A percentile compares a stretch with the other conserved stretches of the same genome.
Evolutionary conservation across 2,113 vertebrate species (phyloP).

Genomic region (Lampris megalopsis): DNA sequence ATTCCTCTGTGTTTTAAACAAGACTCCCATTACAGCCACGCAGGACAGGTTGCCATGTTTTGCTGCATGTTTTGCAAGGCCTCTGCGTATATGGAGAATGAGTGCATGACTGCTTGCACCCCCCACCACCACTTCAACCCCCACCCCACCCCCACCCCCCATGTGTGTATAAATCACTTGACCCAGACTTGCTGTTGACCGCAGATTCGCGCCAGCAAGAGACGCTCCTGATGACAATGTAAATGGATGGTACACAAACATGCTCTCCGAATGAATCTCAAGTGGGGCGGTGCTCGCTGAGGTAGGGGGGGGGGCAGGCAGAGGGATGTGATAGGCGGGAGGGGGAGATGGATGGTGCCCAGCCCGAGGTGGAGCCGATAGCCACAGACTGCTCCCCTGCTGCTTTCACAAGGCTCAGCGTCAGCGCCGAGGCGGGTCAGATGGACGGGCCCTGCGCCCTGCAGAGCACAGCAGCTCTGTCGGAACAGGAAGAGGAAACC

Average conservation of each 20-base stretch:
- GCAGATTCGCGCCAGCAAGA: constrained; percentile 66
- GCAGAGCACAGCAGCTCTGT: constrained; percentile 46
- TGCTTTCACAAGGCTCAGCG: constrained; percentile 56
- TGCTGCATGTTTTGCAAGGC: constrained; percentile 40
- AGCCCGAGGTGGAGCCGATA: constrained; percentile 73
- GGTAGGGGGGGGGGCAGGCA: constrained; percentile 15
- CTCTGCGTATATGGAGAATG: too few relatives aligned
- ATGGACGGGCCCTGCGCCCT: constrained; percentile 45
- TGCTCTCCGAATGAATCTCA: constrained; percentile 71
- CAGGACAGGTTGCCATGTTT: constrained; percentile 70
- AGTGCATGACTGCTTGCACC: constrained; percentile 45
- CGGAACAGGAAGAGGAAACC: constrained; percentile 55
- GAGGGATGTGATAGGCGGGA: constrained; percentile 6
- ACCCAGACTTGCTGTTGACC: constrained; percentile 76
- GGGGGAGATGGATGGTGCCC: constrained; percentile 74
- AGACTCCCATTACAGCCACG: constrained; percentile 74
- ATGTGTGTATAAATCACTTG: constrained; percentile 79
- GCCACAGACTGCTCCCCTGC: constrained; percentile 57
- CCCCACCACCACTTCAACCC: not conserved
- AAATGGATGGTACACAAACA: constrained; percentile 78
- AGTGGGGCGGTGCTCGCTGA: constrained; percentile 55
- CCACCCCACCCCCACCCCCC: not conserved
- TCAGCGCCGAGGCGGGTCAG: constrained; percentile 47
- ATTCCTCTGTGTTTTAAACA: constrained; percentile 79
- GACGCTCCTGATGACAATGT: constrained; percentile 71